phyloP scores from a whole-genome alignment of 2,113 vertebrate genomes.

The Okapia johnstoni region DNA sequence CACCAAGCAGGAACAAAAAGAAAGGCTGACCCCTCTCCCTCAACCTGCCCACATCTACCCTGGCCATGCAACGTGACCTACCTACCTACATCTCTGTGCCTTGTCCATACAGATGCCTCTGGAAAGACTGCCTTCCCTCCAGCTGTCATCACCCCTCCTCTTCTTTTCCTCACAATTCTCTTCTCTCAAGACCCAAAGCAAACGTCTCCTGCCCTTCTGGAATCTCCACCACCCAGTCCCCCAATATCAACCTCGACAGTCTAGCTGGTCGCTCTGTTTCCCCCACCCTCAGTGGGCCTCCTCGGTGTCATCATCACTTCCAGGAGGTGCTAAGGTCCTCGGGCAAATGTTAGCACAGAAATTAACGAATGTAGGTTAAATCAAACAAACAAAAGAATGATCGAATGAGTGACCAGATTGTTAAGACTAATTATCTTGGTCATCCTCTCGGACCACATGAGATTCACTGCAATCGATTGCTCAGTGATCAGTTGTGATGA shows the following conservation, averaged over 20 bases:
- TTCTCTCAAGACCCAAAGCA: not conserved
- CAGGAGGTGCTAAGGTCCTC: not conserved
- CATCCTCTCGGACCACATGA: not conserved
- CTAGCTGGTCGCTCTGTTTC: not conserved
- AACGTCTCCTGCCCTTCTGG: not conserved
- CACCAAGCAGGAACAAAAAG: not conserved
- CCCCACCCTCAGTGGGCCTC: not conserved
- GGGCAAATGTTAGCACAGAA: not conserved
- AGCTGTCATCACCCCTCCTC: not conserved
- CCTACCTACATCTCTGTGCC: too few species aligned
- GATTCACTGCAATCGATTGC: not conserved
- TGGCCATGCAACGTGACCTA: rapidly evolving
- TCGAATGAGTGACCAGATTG: not conserved
- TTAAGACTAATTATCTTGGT: not conserved
- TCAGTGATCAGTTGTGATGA: not conserved
- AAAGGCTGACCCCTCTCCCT: not conserved
- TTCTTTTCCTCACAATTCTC: not conserved
- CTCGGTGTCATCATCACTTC: too few species aligned
- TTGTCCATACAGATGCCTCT: rapidly evolving
- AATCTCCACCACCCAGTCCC: not conserved
- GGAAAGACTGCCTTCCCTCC: not conserved
- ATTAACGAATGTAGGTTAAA: not conserved
- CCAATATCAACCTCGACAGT: not conserved
- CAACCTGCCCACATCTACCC: not conserved
- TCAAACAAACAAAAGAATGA: conserved; percentile 10